Base-by-base conservation (phyloP, 2,797 vertebrate species). In the Coluber constrictor region DNA sequence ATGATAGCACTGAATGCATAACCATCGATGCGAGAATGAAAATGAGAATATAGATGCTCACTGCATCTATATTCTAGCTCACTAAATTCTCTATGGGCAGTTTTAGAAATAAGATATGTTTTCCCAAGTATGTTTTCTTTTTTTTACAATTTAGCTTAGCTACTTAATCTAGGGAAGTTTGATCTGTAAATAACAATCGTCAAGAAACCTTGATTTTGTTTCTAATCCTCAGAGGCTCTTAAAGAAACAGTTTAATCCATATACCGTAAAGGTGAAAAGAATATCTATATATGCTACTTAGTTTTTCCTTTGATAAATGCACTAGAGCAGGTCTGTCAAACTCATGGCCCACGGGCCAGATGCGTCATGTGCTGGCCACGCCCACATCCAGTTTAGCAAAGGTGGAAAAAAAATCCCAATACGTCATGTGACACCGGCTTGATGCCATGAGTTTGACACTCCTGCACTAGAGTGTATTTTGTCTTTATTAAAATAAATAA, bases 161-260 rank as follows among this genome's bases (percentile, higher is more conserved):
- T 90, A 51, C 56, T 92, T 79, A 90, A 88, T 92, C 90, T 93
- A 90, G 3, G 79, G 91, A 87, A 55, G 61, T 15, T 94, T 94
- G 88, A 92, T 93, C 87, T 93, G 92, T 27, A 57, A 61, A 60
- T 61, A 92, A 51, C 47, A 91, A 93, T 91, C 29, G 90, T 56
- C 1, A 3, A 90, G 93, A 5, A 90, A 79, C 20, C 11, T 51
- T 74, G 18, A n/a, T 90, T 32, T 15, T 79, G 18, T 70, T 90
- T 88, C 54, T 79, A 10, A 60, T 92, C 47, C 47, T 29, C 11
- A 43, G 32, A 87, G 32, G 23, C 37, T 16, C 32, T 87, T 59
- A 47, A 90, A 59, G 5, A 23, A 63, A 57, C 86, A 94, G 63
- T 23, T 91, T 90, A 94, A 59, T 56, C 32, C 8, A 92, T 93